Evolutionary conservation across 2,797 vertebrate genomes (phyloP), one percentile per base, ranked within the genome.

Genomic region (Salarias fasciatus): DNA sequence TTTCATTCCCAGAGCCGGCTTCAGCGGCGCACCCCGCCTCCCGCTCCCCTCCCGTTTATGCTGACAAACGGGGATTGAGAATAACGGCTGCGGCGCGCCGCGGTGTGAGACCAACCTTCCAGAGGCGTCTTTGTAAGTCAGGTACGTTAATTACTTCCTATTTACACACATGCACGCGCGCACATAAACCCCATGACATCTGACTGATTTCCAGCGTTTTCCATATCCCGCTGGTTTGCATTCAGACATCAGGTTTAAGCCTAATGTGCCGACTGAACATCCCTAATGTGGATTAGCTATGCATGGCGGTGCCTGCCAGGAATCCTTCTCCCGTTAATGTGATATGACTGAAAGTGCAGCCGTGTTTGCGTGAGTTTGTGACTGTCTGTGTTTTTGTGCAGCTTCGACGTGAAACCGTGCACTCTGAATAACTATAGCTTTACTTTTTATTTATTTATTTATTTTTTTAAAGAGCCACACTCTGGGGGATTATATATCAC

Each of bases 201-300:
- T 82, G 72, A 78, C 74, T 66, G 64, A 80, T 74, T 83, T 74
- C 45, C 74, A 81, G 24, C 36, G 40, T 70, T 50, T 77, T 55
- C 62, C 11, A 46, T 72, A 59, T 72, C 79, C 68, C 55, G 57
- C 74, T 85, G 45, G 51, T 75, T 73, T 73, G 60, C 69, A 75
- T 80, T 72, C 74, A 63, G 66, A 77, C 68, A 46, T 71, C 42
- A 51, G 59, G 60, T 74, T 75, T 54, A 74, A 76, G 75, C 65
- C 62, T 81, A 86, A 87, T 72, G 83, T 69, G 64, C 66, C 30
- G 37, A 74, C 59, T 79, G 78, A 86, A 86, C 75, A 69, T 76
- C 75, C 51, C 78, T 88, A 88, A 92, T 90, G 69, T 79, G 80
- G 84, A 88, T 89, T 86, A 90, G 84, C 63, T 63, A 84, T 70